Percentiles rank a stretch among this genome's conserved stretches.
These are phyloP conservation scores for Dinomys branickii DNA, from an alignment of 2,113 vertebrate genomes.

Conservation along the genomic window DNA sequence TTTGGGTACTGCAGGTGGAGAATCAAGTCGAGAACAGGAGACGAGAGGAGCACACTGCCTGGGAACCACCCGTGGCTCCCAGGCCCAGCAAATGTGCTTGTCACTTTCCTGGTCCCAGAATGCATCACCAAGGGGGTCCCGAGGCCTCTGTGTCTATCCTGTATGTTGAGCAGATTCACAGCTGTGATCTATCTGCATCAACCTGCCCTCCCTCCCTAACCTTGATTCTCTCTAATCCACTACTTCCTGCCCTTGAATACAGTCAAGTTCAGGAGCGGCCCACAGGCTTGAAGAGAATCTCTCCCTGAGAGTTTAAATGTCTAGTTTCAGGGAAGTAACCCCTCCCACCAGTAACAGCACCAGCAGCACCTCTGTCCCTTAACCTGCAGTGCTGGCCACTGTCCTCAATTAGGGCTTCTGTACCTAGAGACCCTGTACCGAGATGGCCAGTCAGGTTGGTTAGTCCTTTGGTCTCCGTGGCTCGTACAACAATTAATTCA, in stretches of 20 bases:
- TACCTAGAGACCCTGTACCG: neutral
- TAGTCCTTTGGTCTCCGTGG: neutral
- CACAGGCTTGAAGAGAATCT: neutral
- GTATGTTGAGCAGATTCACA: neutral
- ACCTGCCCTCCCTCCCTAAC: neutral
- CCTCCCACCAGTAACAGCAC: neutral
- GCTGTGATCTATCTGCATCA: neutral
- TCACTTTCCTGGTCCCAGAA: neutral
- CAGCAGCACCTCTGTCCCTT: neutral
- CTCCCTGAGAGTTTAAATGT: neutral
- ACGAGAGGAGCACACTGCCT: rapidly evolving
- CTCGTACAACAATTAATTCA: constrained; percentile 44
- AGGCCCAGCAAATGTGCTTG: rapidly evolving
- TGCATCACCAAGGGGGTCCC: neutral
- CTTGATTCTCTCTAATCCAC: neutral
- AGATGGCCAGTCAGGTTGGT: neutral
- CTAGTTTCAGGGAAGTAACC: constrained; percentile 16
- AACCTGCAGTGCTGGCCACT: neutral
- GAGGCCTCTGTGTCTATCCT: neutral
- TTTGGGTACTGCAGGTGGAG: neutral
- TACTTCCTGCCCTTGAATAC: neutral
- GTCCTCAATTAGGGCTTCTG: neutral
- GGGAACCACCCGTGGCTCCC: neutral
- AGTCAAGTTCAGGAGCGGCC: constrained; percentile 18
- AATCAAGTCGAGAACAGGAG: neutral